Base-by-base conservation (phyloP, 2,113 vertebrate species). In the Scophthalmus maximus region DNA sequence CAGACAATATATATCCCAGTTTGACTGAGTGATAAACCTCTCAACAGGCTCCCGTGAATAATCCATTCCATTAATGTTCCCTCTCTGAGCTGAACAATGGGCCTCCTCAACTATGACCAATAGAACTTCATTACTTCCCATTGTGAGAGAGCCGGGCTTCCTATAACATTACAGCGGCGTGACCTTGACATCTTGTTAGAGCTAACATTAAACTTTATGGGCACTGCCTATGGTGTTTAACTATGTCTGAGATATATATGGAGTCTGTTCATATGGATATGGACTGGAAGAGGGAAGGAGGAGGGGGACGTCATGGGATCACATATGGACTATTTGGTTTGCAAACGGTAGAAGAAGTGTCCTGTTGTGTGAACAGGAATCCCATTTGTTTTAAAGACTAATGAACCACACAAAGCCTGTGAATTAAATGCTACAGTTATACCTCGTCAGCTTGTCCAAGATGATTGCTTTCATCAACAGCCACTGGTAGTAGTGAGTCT, bases 111-210 rank as follows among this genome's bases (percentile, higher is more conserved):
- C 80, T 82, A 87, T 81, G 79, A 79, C 82, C 89, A 87, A 84
- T 71, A 85, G 77, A 88, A 83, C 84, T 85, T 82, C 83, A 87
- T 86, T 81, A 83, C 82, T 78, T 78, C 51, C 58, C 62, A 74
- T 86, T 87, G 85, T 82, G 77, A 82, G 66, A 78, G 68, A 73
- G 72, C 72, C 55, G 1, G 58, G 56, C 69, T 78, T 84, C 78
- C 82, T 81, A 85, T 84, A 87, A 81, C 81, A 84, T 83, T 76
- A 84, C 68, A 68, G 78, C 81, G 47, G 63, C 32, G 18, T 81
- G 91, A 91, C 91, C 89, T 92, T 92, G 91, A 90, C 87, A 90
- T 92, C 88, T 87, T 86, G 78, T 91, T 88, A 90, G 79, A 85
- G 83, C 75, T 52, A 57, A 81, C 79, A 83, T 90, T 88, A 90